Conservation (phyloP, 2,888 invertebrate genomes). For the Deilephila porcellus region DNA sequence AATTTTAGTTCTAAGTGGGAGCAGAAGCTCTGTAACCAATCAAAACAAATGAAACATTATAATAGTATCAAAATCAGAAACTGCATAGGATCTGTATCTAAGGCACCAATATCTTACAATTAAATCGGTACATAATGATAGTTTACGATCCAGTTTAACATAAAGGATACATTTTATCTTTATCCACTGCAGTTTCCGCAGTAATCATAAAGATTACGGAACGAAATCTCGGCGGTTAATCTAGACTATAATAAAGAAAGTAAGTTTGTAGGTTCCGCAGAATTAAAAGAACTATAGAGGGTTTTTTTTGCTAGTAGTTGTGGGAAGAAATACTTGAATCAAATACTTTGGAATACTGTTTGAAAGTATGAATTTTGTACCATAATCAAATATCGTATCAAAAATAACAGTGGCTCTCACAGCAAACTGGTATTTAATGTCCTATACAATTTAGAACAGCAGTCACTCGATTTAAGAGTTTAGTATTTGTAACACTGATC, state of each 20-base stretch:
- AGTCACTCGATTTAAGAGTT: too few species aligned
- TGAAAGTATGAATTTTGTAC: too few species aligned
- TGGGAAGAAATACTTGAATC: too few species aligned
- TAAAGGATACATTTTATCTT: conserved; percentile 25
- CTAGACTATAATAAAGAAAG: conserved; percentile 15
- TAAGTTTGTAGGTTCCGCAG: background rate
- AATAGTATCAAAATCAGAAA: conserved; percentile 3
- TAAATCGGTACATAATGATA: conserved; percentile 32
- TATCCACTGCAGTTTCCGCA: conserved; percentile 14
- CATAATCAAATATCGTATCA: too few species aligned
- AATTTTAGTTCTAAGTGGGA: background rate
- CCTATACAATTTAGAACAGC: too few species aligned
- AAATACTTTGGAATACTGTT: too few species aligned
- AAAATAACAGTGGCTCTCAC: too few species aligned
- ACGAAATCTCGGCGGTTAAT: conserved; percentile 10
- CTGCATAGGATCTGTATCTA: conserved; percentile 13
- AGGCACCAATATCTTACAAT: conserved; percentile 34
- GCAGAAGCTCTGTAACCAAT: background rate
- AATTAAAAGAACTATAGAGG: background rate
- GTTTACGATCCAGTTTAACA: conserved; percentile 34
- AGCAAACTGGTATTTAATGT: too few species aligned
- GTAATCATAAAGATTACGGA: conserved; percentile 22
- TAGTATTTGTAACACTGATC: too few species aligned
- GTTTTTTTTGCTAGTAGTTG: background rate
- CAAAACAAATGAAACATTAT: background rate